Evolutionary conservation across 2,797 vertebrate genomes (phyloP).

Genomic region (Molossus alvarezi): DNA sequence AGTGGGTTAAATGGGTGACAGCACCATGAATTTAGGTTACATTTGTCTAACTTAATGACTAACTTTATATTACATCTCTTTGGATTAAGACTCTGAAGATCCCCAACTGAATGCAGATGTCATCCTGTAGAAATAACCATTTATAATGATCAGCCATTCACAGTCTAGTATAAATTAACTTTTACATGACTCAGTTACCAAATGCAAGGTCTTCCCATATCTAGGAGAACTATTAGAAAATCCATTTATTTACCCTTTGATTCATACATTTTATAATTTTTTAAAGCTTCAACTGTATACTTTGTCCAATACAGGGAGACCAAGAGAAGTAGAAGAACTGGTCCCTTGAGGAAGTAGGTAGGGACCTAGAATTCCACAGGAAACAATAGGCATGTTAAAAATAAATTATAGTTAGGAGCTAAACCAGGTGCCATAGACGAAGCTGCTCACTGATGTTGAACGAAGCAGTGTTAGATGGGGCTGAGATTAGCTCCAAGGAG

Average conservation of each 20-base stretch:
- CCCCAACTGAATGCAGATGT: constrained; percentile 1
- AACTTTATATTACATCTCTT: not conserved
- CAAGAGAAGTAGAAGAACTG: constrained; percentile 50
- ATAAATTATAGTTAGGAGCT: constrained; percentile 19
- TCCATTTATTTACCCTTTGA: constrained; percentile 37
- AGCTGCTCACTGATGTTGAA: not conserved
- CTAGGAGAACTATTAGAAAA: constrained; percentile 9
- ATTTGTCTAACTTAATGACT: constrained; percentile 36
- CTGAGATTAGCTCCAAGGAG: not conserved
- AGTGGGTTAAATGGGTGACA: not conserved
- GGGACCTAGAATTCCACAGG: not conserved
- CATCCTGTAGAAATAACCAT: constrained; percentile 37
- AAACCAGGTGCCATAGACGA: not conserved
- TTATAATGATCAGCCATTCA: constrained; percentile 22
- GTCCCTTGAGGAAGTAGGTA: not conserved
- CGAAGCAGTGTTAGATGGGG: not conserved
- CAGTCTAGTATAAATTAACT: constrained; percentile 56
- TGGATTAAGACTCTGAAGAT: constrained; percentile 35
- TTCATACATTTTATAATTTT: not conserved
- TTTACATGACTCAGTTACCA: not conserved
- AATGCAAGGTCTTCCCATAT: not conserved
- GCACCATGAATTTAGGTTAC: not conserved
- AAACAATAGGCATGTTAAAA: constrained; percentile 11
- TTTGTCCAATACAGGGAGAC: not conserved
- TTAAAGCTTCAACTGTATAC: not conserved